Conservation (phyloP, 1,140 invertebrate species). For the Sipha flava region DNA sequence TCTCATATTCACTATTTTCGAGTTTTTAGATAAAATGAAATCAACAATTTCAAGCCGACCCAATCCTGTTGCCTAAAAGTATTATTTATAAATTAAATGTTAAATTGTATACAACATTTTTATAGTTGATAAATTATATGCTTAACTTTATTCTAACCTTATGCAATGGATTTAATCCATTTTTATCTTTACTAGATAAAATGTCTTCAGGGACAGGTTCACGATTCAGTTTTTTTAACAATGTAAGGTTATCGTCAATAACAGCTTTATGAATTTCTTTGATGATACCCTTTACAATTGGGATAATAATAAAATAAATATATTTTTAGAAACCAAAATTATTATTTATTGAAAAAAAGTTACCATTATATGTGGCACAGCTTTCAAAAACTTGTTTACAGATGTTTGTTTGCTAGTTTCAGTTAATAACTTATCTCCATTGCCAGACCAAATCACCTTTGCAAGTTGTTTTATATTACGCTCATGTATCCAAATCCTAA, state of each 20-base stretch:
- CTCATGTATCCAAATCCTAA: conserved; percentile 86
- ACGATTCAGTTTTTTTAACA: conserved; percentile 54
- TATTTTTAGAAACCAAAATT: background rate
- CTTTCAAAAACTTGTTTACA: conserved; percentile 71
- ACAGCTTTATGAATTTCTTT: conserved; percentile 69
- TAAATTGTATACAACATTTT: no score
- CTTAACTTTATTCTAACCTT: conserved; percentile 51
- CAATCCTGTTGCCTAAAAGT: conserved; percentile 65
- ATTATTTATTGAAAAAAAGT: conserved; percentile 27
- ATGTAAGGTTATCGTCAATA: conserved; percentile 64
- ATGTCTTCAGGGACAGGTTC: conserved; percentile 63
- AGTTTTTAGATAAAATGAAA: conserved; percentile 61
- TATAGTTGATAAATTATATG: no score
- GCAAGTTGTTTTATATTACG: conserved; percentile 71
- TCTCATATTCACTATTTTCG: conserved; percentile 55
- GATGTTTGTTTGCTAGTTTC: conserved; percentile 74
- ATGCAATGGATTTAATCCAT: conserved; percentile 71
- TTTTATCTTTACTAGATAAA: conserved; percentile 66
- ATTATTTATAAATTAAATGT: background rate
- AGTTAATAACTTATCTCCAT: conserved; percentile 65
- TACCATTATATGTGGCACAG: conserved; percentile 82
- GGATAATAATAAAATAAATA: background rate
- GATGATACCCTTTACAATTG: conserved; percentile 59
- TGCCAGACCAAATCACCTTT: conserved; percentile 77
- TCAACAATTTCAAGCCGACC: conserved; percentile 62